Base-by-base conservation (phyloP, 2,113 vertebrate genomes). In the Dromiciops gliroides region DNA sequence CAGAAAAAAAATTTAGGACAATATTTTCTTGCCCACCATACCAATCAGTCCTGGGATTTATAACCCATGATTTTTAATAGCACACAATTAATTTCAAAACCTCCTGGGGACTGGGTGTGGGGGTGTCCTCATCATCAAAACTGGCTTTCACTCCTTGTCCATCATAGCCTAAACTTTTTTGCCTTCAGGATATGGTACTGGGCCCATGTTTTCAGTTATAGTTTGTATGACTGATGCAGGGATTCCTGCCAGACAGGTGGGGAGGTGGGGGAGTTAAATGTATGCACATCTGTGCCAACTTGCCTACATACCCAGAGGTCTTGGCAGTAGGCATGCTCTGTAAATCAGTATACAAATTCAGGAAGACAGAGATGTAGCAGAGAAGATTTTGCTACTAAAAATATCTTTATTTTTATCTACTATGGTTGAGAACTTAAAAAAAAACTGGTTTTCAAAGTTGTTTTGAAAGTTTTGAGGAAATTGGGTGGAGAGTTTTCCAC, bases 391-490 rank as follows among this genome's bases (percentile, higher is more conserved):
- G 24, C 9, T 75, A 28, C 31, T 48, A 52, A 90, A 95, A 93
- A 47, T 12, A 52, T n/a, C 0, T n/a, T 95, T 94, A 23, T 50
- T 10, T 89, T 10, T 49, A 4, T 50, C 83, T 22, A 25, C 49
- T 0, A 53, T 3, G 31, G 26, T 1, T 47, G 94, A 93, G 93
- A 90, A 53, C 26, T 94, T 93, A 83, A 11, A 89, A 31, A 92
- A 67, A 51, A 92, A 49, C 12, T 2, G 48, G 0, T 92, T 22
- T 91, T 95, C 26, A 50, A 50, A 44, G 56, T 3, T 2, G 89
- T 50, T 92, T 88, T 92, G 37, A 67, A 93, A 50, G 89, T 91
- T 96, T 94, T 48, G 2, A 51, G 50, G 49, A 94, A 89, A 93
- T 91, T 23, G 5, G 14, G 51, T 53, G 50, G 83, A 0, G 89